These are phyloP conservation scores for Pyrocoelia pectoralis DNA, from an alignment of 2,888 invertebrate genomes.

Conservation along the genomic window DNA sequence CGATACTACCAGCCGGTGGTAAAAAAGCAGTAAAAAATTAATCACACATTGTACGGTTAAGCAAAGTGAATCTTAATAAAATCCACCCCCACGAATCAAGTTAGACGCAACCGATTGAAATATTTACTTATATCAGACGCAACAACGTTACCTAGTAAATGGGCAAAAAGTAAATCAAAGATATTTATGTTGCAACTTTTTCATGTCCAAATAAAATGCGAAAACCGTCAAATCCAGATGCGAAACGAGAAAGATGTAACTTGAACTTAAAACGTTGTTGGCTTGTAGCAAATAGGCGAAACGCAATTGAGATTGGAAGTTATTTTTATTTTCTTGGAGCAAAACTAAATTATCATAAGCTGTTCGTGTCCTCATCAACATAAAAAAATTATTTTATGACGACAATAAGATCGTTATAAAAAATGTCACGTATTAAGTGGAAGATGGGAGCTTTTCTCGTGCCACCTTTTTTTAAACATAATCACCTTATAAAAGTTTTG, in stretches of 20 bases:
- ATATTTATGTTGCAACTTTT: constrained; percentile 30
- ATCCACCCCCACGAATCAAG: neutral
- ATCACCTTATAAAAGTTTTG: too few species aligned
- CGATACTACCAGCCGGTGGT: too few species aligned
- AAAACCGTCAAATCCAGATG: constrained; percentile 28
- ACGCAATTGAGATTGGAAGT: constrained; percentile 10
- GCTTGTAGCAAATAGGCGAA: constrained; percentile 22
- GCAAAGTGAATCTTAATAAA: too few species aligned
- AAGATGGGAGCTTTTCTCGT: neutral
- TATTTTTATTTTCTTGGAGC: neutral
- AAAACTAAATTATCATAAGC: neutral
- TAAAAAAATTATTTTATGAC: neutral
- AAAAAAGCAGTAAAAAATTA: too few species aligned
- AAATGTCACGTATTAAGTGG: constrained; percentile 5
- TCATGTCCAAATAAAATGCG: constrained; percentile 28
- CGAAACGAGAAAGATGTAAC: constrained; percentile 18
- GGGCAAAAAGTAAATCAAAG: constrained; percentile 22
- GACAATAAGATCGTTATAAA: constrained; percentile 1
- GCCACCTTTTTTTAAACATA: neutral
- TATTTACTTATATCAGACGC: neutral
- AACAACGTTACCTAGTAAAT: neutral
- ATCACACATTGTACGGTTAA: too few species aligned
- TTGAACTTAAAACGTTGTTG: constrained; percentile 20
- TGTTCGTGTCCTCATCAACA: neutral
- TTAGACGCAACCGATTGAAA: neutral